Percentiles rank a stretch among this genome's conserved stretches.
phyloP scores from a whole-genome alignment of 2,888 invertebrate species.

The Drosophila incognita region DNA sequence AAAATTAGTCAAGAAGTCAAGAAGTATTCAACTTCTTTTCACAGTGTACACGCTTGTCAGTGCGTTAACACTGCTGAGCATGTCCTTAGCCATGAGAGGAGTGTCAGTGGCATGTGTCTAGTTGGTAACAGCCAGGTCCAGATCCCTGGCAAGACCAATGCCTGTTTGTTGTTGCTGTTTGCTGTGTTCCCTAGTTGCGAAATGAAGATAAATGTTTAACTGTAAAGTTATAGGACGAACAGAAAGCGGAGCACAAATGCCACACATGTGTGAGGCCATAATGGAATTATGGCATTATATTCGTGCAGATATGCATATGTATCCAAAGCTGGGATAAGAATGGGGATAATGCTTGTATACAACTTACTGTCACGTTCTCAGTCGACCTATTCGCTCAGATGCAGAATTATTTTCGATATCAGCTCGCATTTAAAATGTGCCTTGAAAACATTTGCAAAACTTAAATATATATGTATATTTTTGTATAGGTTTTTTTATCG shows the following conservation, averaged over 20 bases:
- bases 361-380: slow-evolving; percentile 34
- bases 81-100: slow-evolving; percentile 28
- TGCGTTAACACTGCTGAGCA: slow-evolving; percentile 40
- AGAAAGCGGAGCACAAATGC: slow-evolving; percentile 6
- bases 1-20: neutral
- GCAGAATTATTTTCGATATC: neutral
- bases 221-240: slow-evolving; percentile 53
- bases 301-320: slow-evolving; percentile 30
- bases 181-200: slow-evolving; percentile 38
- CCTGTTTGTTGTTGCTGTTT: slow-evolving; percentile 11
- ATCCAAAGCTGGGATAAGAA: slow-evolving; percentile 33
- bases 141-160: slow-evolving; percentile 41
- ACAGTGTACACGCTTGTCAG: slow-evolving; percentile 22
- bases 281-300: slow-evolving; percentile 46
- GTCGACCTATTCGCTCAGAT: slow-evolving; percentile 18
- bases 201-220: slow-evolving; percentile 73
- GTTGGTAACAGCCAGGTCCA: slow-evolving; percentile 45
- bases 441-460: neutral
- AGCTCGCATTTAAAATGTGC: neutral
- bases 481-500: too few relatives aligned
- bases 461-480: too few relatives aligned
- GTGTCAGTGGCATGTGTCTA: slow-evolving; percentile 43
- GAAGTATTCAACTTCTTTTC: neutral
- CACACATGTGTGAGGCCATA: slow-evolving; percentile 19
- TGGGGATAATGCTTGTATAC: slow-evolving; percentile 28